Base-by-base conservation (phyloP, 64 coral and sea anemone genomes). In the Platygyra sinensis region DNA sequence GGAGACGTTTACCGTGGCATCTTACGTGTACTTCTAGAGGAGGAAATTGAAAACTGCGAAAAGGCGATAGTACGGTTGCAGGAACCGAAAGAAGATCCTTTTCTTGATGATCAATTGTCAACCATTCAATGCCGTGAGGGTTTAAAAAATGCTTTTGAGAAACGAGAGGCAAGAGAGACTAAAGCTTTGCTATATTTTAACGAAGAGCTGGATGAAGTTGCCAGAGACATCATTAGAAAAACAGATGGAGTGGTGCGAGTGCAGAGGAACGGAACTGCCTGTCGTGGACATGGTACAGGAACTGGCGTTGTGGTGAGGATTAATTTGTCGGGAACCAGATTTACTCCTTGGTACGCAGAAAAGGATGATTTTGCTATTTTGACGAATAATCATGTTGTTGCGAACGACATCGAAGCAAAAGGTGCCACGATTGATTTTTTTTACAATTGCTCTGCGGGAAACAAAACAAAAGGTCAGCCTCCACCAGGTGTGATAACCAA, bases 361-460 rank as follows among this genome's bases (percentile, higher is more conserved):
- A 24, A 52, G 55, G 76, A 57, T 31, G 76, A 78, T 78, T 78
- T 78, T 78, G 76, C 27, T 24, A 78, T 78, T 78, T 57, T 78
- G 76, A 78, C 76, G 19, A 78, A 78, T 78, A 78, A 78, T 24
- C 76, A 78, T 78, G 76, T 78, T 19, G 55, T 78, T 78, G 76
- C 76, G 18, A 78, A 78, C 55, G 76, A 78, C 25, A 31, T 24
- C 6, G 76, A 78, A 25, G 76, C 76, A 39, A 25, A 52, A 78
- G 76, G 46, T 78, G 76, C 76, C 8, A 78, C 32, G 24, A 78
- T 78, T 25, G 46, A 78, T 57, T 78, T 78, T 39, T 78, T 78
- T 57, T 78, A 78, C 76, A 78, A 78, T 52, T 19, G 17, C 8
- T 19, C 32, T 39, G 76, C 76, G 50, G 76, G 76, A 22, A 78